phyloP scores from a whole-genome alignment of 2,113 vertebrate genomes.

The Phyllopteryx taeniolatus region DNA sequence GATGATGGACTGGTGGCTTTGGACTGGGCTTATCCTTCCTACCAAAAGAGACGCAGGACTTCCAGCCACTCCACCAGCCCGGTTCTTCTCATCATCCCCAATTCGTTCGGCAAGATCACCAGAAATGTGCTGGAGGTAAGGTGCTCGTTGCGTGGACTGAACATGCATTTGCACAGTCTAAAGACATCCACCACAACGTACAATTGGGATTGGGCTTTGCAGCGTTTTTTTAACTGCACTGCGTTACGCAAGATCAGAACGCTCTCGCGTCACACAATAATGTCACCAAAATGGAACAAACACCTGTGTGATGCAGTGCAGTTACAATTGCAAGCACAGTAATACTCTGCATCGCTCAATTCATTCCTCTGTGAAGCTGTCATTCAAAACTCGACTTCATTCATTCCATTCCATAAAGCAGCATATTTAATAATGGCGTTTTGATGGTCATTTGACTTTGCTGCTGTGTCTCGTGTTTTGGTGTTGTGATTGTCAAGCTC shows the following conservation, averaged over 20 bases:
- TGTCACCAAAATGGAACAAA: neutral
- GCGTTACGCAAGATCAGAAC: neutral
- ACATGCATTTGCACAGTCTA: neutral
- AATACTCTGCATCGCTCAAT: too few relatives aligned
- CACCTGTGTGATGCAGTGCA: neutral
- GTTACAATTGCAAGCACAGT: neutral
- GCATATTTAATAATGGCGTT: too few relatives aligned
- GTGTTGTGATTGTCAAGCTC: too few relatives aligned
- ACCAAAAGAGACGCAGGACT: constrained; percentile 73
- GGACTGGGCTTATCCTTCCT: constrained; percentile 78
- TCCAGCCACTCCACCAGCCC: constrained; percentile 76
- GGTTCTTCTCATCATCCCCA: constrained; percentile 78
- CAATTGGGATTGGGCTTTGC: too few relatives aligned
- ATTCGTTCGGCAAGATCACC: constrained; percentile 81
- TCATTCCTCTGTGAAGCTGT: neutral
- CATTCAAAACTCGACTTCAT: neutral
- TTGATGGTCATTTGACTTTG: too few relatives aligned
- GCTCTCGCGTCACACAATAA: neutral
- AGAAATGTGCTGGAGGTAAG: constrained; percentile 77
- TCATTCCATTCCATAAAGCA: neutral
- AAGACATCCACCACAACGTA: neutral
- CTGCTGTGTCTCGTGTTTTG: too few relatives aligned
- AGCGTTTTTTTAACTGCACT: neutral
- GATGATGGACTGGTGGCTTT: constrained; percentile 78
- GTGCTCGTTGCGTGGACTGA: neutral